A percentile compares a stretch with the other conserved stretches of the same genome.
These are phyloP conservation scores for Haemorhous mexicanus DNA, from an alignment of 2,113 vertebrate species.

Conservation along the genomic window DNA sequence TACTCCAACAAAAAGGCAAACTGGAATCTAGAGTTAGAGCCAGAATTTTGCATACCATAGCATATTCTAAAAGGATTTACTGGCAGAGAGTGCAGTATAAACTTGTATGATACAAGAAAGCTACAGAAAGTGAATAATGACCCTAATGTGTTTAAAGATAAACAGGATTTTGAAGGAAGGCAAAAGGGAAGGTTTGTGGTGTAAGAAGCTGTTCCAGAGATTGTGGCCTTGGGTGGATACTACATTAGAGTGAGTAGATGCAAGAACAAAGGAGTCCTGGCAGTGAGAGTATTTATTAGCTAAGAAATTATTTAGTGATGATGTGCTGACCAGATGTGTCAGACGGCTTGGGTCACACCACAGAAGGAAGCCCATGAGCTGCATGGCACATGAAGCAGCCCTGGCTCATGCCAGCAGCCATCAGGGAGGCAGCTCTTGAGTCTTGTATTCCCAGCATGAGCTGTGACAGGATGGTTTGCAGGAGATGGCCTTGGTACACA, in stretches of 20 bases:
- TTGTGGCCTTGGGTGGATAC: not conserved
- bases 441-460: rapidly evolving
- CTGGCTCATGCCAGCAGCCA: not conserved
- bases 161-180: not conserved
- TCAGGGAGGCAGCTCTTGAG: not conserved
- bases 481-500: not conserved
- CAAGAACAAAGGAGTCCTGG: not conserved
- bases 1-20: not conserved
- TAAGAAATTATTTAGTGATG: not conserved
- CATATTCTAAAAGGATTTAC: not conserved
- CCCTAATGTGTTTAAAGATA: not conserved
- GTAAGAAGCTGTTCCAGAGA: not conserved
- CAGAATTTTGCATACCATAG: not conserved
- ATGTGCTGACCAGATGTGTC: not conserved
- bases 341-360: not conserved
- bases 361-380: not conserved
- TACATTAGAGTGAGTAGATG: not conserved
- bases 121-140: not conserved
- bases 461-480: not conserved
- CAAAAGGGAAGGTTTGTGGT: not conserved
- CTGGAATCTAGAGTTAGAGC: not conserved
- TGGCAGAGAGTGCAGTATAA: not conserved
- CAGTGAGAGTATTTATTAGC: not conserved
- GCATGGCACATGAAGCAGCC: not conserved
- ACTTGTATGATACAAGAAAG: not conserved